Percentiles rank a stretch among this genome's conserved stretches.
Evolutionary conservation across 1,140 invertebrate genomes (phyloP).

Genomic region (Cepaea nemoralis): DNA sequence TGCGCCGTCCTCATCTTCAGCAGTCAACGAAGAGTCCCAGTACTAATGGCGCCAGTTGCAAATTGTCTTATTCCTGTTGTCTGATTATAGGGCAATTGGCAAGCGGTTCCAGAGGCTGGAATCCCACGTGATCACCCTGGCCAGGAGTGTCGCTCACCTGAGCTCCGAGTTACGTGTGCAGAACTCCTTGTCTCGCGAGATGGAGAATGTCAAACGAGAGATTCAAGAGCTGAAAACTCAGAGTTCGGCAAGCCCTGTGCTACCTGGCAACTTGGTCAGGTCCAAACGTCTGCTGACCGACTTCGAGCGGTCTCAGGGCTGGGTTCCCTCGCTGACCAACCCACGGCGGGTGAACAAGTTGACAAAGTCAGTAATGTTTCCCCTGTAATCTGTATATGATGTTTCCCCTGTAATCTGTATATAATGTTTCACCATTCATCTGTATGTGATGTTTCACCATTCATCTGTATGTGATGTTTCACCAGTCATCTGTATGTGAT

Average conservation of each 20-base stretch:
- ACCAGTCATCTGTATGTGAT: no score
- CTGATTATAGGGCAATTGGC: constrained; percentile 80
- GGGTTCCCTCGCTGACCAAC: constrained; percentile 78
- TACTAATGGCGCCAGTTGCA: no score
- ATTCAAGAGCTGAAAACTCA: constrained; percentile 79
- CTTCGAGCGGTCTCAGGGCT: constrained; percentile 68
- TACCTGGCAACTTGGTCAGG: constrained; percentile 30
- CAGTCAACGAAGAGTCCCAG: no score
- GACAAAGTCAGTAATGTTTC: constrained; percentile 70
- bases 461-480: no score
- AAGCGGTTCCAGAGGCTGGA: constrained; percentile 90
- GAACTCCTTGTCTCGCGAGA: constrained; percentile 88
- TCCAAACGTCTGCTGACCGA: constrained; percentile 43
- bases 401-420: no score
- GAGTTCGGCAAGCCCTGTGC: constrained; percentile 16
- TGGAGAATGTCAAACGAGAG: constrained; percentile 88
- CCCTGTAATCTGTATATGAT: no score
- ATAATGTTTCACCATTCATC: no score
- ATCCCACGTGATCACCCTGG: constrained; percentile 91
- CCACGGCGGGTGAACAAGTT: constrained; percentile 76
- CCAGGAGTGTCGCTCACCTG: constrained; percentile 90
- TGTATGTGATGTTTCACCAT: no score
- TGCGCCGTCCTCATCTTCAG: no score
- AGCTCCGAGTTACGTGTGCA: constrained; percentile 93
- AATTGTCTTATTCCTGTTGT: no score